phyloP scores from a whole-genome alignment of 2,797 vertebrate genomes.

The Oreortyx pictus region DNA sequence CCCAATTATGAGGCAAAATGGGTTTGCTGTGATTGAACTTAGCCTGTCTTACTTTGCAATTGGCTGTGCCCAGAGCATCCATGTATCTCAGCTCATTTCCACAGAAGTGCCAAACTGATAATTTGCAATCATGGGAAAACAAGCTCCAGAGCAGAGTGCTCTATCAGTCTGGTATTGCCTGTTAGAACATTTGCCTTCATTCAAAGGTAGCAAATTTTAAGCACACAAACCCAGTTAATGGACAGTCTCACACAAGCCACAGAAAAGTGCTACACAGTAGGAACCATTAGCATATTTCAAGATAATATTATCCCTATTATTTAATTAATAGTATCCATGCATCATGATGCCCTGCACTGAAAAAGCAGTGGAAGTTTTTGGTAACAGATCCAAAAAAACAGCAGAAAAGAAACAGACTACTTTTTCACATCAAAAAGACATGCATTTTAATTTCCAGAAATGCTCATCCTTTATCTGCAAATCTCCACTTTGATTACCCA shows the following conservation, averaged over 20 bases:
- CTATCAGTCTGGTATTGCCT: background rate
- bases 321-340: background rate
- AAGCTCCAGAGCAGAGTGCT: background rate
- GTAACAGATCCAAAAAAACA: background rate
- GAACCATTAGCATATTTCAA: background rate
- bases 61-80: background rate
- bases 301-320: background rate
- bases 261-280: background rate
- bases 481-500: background rate
- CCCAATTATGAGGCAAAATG: background rate
- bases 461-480: background rate
- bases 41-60: rapidly evolving
- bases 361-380: background rate
- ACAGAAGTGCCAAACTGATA: background rate
- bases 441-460: background rate
- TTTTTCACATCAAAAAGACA: background rate
- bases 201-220: background rate
- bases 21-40: background rate
- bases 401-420: background rate
- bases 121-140: background rate
- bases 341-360: background rate
- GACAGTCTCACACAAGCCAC: background rate
- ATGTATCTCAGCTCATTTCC: background rate
- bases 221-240: background rate
- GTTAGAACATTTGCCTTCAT: background rate